phyloP scores from a whole-genome alignment of 2,113 vertebrate species.

The Struthidea cinerea region DNA sequence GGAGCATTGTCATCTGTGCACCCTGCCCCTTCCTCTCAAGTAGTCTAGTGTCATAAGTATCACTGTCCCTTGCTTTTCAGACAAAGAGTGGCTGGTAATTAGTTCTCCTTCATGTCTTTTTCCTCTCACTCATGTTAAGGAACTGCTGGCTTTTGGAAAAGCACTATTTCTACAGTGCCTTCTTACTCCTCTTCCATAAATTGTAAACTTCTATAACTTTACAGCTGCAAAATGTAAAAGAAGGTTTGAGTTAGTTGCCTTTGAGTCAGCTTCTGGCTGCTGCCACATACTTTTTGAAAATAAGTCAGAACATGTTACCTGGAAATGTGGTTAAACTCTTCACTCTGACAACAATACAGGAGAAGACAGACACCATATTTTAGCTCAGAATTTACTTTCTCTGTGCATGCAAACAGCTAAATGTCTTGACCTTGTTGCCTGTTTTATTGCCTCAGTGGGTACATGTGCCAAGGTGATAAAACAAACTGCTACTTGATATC shows the following conservation, averaged over 20 bases:
- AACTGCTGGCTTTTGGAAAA: background rate
- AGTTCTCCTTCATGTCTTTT: background rate
- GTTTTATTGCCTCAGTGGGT: conserved; percentile 5
- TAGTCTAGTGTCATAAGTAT: background rate
- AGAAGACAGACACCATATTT: background rate
- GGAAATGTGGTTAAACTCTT: background rate
- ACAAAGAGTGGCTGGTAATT: background rate
- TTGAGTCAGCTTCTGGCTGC: background rate
- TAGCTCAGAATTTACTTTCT: conserved; percentile 20
- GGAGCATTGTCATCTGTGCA: background rate
- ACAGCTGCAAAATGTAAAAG: background rate
- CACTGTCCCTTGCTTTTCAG: background rate
- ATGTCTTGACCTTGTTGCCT: conserved; percentile 20
- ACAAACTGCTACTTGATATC: conserved; percentile 45
- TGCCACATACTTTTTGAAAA: background rate
- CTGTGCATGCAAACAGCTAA: background rate
- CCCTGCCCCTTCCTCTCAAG: background rate
- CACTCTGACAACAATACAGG: background rate
- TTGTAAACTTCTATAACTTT: background rate
- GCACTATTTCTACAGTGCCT: background rate
- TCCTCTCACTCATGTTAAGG: background rate
- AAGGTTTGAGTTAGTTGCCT: background rate
- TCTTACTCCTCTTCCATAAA: background rate
- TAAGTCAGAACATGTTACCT: background rate
- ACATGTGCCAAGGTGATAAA: conserved; percentile 39